These are phyloP conservation scores for Dicycla oo DNA, from an alignment of 2,888 invertebrate species.

Conservation along the genomic window DNA sequence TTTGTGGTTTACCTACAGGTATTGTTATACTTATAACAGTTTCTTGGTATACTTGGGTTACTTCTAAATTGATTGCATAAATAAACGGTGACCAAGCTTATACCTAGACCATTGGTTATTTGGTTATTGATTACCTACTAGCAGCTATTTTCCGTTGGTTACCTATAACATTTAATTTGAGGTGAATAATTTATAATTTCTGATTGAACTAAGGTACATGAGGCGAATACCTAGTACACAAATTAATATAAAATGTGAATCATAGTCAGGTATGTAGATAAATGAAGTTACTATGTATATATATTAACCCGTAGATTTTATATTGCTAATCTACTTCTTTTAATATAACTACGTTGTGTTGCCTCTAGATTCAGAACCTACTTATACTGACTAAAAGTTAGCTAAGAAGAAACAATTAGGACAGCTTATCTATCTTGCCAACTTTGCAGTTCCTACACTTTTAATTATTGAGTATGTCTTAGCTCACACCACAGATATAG, in stretches of 20 bases:
- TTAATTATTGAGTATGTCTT: no score
- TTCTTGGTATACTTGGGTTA: conserved; percentile 18
- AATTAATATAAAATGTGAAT: not conserved
- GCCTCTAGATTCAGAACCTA: no score
- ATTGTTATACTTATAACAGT: conserved; percentile 6
- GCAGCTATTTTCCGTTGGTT: not conserved
- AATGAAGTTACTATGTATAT: not conserved
- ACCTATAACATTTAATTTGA: conserved; percentile 12
- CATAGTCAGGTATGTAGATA: not conserved
- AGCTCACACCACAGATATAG: no score
- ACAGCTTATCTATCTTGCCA: no score
- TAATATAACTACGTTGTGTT: no score
- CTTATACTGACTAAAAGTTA: no score
- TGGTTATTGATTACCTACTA: conserved; percentile 15
- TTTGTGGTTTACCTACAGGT: conserved; percentile 28
- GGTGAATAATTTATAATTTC: conserved; percentile 12
- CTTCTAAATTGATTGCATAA: conserved; percentile 28
- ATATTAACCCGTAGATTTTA: not conserved
- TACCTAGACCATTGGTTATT: conserved; percentile 5
- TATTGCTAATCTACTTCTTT: not conserved
- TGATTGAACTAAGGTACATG: not conserved
- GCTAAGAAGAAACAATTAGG: no score
- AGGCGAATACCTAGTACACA: not conserved
- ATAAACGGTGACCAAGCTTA: conserved; percentile 2
- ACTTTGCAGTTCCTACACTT: not conserved